These are phyloP conservation scores for Apostichopus parvimensis DNA, from an alignment of 35 echinoderm and acorn worm species.

Conservation along the genomic window DNA sequence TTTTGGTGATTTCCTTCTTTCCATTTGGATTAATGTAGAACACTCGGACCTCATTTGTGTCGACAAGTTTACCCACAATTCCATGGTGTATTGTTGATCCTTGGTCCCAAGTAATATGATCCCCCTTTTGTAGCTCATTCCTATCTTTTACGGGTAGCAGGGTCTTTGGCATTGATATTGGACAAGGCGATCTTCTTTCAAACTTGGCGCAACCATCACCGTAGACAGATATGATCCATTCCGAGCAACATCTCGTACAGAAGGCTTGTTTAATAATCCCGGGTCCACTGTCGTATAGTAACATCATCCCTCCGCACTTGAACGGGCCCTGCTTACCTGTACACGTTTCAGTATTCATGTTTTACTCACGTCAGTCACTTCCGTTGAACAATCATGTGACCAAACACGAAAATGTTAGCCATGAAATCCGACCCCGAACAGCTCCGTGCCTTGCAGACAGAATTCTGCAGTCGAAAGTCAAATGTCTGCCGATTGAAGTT, in stretches of 20 bases:
- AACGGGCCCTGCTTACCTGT: constrained; percentile 1
- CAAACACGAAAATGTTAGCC: too few species aligned
- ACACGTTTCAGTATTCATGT: neutral
- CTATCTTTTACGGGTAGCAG: neutral
- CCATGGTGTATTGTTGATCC: neutral
- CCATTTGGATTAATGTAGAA: constrained; percentile 9
- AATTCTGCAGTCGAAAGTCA: too few species aligned
- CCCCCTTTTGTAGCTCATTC: constrained; percentile 6
- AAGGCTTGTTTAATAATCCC: constrained; percentile 17
- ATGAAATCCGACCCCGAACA: too few species aligned
- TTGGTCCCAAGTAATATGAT: constrained; percentile 2
- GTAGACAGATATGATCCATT: constrained; percentile 7
- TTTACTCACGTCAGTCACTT: neutral
- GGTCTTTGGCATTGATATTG: neutral
- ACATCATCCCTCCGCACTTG: constrained; percentile 11
- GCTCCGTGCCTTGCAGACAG: too few species aligned
- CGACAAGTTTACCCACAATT: constrained; percentile 31
- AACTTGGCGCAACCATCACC: constrained; percentile 4
- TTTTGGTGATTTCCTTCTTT: constrained; percentile 5
- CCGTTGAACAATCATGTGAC: too few species aligned
- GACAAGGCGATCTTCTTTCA: constrained; percentile 13
- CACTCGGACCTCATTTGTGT: constrained; percentile 6
- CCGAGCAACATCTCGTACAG: constrained; percentile 31
- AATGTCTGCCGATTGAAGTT: too few species aligned
- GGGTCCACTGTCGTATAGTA: neutral